Percentiles rank a stretch among this genome's conserved stretches.
phyloP scores from a whole-genome alignment of 2,797 vertebrate species.

The Eospalax fontanierii region DNA sequence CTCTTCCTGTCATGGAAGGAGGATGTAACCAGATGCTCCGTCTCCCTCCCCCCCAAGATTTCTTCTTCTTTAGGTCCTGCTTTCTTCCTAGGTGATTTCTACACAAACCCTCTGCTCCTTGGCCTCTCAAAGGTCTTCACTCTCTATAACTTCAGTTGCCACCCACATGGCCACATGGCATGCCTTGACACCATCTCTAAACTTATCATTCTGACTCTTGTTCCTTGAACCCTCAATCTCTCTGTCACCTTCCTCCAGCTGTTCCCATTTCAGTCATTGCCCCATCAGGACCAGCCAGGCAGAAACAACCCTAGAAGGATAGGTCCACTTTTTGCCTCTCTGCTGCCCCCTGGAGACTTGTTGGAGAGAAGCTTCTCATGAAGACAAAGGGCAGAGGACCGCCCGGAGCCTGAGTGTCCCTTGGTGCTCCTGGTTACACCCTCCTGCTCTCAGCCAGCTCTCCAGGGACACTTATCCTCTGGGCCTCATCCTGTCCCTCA shows the following conservation, averaged over 20 bases:
- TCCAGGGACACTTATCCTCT: background rate
- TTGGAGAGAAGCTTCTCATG: background rate
- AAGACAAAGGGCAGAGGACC: background rate
- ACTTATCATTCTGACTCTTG: background rate
- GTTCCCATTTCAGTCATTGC: background rate
- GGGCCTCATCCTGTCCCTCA: background rate
- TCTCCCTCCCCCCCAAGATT: too few relatives aligned
- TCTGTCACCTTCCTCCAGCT: too few relatives aligned
- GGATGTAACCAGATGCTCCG: background rate
- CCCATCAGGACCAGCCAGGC: background rate
- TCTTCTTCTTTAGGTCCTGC: background rate
- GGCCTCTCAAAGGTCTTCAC: background rate
- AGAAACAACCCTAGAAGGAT: background rate
- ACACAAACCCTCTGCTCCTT: background rate
- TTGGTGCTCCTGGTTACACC: too few relatives aligned
- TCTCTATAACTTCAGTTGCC: background rate
- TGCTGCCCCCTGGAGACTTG: conserved; percentile 32
- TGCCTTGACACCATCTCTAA: background rate
- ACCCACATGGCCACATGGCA: too few relatives aligned
- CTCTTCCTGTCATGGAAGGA: background rate
- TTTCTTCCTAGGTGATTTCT: conserved; percentile 1
- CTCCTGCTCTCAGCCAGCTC: background rate
- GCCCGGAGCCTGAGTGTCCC: background rate
- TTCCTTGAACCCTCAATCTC: background rate
- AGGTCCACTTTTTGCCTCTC: background rate